Percentiles rank a stretch among this genome's conserved stretches.
Conservation (phyloP, 2,113 vertebrate species). For the Rhinoptilus africanus region DNA sequence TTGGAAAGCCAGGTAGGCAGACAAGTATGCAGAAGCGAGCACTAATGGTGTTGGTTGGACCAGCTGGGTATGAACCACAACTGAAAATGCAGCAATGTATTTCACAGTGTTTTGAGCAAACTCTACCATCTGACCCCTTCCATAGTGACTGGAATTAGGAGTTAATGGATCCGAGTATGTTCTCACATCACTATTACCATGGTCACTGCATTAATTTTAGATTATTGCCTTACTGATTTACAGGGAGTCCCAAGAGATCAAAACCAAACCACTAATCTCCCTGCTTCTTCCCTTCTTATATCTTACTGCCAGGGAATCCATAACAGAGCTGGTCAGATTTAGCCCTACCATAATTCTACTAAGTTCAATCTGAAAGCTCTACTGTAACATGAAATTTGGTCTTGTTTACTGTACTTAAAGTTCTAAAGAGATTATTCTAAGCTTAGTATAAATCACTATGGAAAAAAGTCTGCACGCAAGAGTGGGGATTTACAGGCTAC, state of each 20-base stretch:
- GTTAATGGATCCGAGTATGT: background rate
- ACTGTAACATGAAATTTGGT: background rate
- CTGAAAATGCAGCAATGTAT: background rate
- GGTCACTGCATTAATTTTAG: background rate
- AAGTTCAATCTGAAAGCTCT: background rate
- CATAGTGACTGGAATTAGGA: background rate
- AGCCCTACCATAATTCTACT: background rate
- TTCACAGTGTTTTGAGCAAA: background rate
- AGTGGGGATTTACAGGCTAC: constrained; percentile 23
- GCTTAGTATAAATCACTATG: constrained; percentile 1
- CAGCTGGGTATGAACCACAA: background rate
- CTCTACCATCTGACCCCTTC: background rate
- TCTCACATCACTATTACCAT: background rate
- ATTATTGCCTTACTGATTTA: constrained; percentile 22
- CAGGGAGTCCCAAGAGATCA: background rate
- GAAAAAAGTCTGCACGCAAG: background rate
- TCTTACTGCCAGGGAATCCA: background rate
- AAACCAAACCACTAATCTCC: constrained; percentile 10
- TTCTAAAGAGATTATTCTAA: constrained; percentile 52
- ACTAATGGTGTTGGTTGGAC: background rate
- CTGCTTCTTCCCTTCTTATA: background rate
- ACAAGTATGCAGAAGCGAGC: background rate
- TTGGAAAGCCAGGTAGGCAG: background rate
- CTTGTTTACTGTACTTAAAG: constrained; percentile 41
- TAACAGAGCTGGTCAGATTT: background rate